phyloP scores from a whole-genome alignment of 2,888 invertebrate species.

The Pterostichus madidus region DNA sequence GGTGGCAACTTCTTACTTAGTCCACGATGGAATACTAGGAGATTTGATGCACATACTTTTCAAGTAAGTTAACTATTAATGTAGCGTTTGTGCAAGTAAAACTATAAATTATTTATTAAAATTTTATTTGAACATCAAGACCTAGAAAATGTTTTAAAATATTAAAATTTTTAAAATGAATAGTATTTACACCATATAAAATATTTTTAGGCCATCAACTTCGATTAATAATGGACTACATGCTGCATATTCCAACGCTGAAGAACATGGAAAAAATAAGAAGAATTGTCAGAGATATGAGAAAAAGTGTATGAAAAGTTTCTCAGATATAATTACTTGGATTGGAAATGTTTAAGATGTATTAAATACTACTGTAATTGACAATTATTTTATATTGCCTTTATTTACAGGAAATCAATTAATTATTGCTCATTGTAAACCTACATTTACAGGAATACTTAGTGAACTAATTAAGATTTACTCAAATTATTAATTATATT shows the following conservation, averaged over 20 bases:
- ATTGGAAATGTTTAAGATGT: constrained; percentile 29
- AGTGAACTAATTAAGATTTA: background rate
- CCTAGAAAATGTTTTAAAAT: too few relatives aligned
- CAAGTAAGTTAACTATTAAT: constrained; percentile 71
- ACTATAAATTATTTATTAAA: too few relatives aligned
- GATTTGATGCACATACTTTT: constrained; percentile 74
- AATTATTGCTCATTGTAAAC: constrained; percentile 21
- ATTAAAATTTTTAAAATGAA: too few relatives aligned
- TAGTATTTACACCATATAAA: too few relatives aligned
- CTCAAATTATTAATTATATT: constrained; percentile 14
- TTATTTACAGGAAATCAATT: background rate
- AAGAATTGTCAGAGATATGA: constrained; percentile 57
- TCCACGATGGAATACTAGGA: constrained; percentile 73
- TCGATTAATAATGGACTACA: constrained; percentile 80
- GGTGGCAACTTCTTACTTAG: constrained; percentile 71
- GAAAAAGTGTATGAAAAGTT: constrained; percentile 59
- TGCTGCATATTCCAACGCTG: constrained; percentile 80
- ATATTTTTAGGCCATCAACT: constrained; percentile 79
- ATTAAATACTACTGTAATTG: constrained; percentile 15
- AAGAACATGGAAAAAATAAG: constrained; percentile 77
- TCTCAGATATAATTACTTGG: constrained; percentile 56
- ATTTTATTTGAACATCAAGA: too few relatives aligned
- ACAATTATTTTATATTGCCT: constrained; percentile 13
- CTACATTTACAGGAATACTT: background rate
- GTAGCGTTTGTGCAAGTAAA: too few relatives aligned